phyloP scores from a whole-genome alignment of 2,888 invertebrate genomes.

The Exephanes ischioxanthus region DNA sequence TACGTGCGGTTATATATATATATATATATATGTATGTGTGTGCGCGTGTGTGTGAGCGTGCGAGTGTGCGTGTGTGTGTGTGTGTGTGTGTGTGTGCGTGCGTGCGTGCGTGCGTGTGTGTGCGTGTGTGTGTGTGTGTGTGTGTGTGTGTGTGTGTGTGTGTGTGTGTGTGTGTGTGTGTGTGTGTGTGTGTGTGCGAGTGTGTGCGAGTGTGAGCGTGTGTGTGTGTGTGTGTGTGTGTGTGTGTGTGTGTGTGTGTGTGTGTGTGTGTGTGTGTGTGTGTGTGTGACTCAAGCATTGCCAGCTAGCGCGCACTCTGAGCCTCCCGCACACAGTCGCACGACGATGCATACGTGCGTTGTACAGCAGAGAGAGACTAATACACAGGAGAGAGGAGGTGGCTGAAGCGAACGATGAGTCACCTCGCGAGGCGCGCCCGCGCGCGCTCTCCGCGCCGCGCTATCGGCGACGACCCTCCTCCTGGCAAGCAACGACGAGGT shows the following conservation, averaged over 20 bases:
- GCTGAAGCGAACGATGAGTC: conserved; percentile 69
- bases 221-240: conserved; percentile 30
- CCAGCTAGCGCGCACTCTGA: conserved; percentile 49
- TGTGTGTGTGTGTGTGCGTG: conserved; percentile 27
- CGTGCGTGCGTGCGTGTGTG: too few relatives aligned
- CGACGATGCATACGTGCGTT: not conserved
- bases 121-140: not conserved
- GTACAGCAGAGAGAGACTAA: conserved; percentile 27
- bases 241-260: not conserved
- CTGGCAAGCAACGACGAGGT: too few relatives aligned
- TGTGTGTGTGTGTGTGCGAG: not conserved
- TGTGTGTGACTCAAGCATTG: conserved; percentile 35
- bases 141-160: conserved; percentile 10
- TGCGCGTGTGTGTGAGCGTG: not conserved
- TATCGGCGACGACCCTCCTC: conserved; percentile 63
- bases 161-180: conserved; percentile 3
- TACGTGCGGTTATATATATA: not conserved
- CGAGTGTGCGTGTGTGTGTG: conserved; percentile 4
- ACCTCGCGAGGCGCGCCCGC: conserved; percentile 67
- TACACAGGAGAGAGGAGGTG: conserved; percentile 51
- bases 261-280: conserved; percentile 12
- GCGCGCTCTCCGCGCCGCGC: conserved; percentile 54
- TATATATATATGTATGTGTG: not conserved
- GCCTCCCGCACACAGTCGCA: conserved; percentile 55
- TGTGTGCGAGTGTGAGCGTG: too few relatives aligned